Evolutionary conservation across 2,888 invertebrate genomes (phyloP).

Genomic region (Euphydryas editha): DNA sequence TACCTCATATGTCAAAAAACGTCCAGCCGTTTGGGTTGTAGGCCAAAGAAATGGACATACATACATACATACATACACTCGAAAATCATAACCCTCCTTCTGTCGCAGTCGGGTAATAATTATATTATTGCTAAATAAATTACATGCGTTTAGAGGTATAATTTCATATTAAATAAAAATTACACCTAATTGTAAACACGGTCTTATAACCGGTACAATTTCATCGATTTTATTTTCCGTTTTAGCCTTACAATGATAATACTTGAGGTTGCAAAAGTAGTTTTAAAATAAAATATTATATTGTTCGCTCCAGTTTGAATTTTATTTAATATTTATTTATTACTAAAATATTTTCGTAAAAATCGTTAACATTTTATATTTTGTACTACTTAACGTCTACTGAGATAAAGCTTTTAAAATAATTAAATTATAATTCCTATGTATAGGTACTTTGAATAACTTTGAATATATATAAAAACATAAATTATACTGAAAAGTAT

Average conservation of each 20-base stretch:
- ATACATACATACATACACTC: too few relatives aligned
- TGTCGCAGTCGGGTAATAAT: too few relatives aligned
- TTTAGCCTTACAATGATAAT: slow-evolving; percentile 1
- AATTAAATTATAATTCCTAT: background rate
- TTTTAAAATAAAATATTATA: background rate
- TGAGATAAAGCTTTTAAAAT: background rate
- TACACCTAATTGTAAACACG: background rate
- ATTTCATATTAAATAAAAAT: background rate
- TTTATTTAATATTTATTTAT: too few relatives aligned
- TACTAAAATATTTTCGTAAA: slow-evolving; percentile 3
- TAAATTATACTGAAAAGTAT: too few relatives aligned
- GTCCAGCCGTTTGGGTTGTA: too few relatives aligned
- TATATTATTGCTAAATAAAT: too few relatives aligned
- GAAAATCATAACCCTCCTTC: too few relatives aligned
- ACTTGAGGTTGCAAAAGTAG: slow-evolving; percentile 1
- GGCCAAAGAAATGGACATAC: too few relatives aligned
- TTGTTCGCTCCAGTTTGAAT: background rate
- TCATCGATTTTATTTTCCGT: background rate
- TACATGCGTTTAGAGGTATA: too few relatives aligned
- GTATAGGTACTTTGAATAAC: too few relatives aligned
- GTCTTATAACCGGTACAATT: slow-evolving; percentile 3
- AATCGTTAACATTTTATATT: background rate
- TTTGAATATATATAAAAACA: too few relatives aligned
- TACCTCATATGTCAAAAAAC: too few relatives aligned
- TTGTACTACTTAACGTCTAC: background rate